Percentiles rank a stretch among this genome's conserved stretches.
These are phyloP conservation scores for Ahaetulla prasina DNA, from an alignment of 2,113 vertebrate species.

Conservation along the genomic window DNA sequence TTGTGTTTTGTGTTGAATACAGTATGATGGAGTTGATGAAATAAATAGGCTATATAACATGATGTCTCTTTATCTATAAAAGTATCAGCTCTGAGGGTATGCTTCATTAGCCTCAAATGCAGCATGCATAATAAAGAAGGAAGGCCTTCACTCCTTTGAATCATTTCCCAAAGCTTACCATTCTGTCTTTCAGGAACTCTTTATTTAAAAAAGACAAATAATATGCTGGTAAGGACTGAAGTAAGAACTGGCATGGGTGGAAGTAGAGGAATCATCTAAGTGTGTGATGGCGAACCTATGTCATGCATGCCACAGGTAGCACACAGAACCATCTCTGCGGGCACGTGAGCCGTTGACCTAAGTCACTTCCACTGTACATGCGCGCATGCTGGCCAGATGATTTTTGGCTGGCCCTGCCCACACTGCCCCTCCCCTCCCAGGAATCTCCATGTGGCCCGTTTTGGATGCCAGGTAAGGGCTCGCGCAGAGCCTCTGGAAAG, in stretches of 20 bases:
- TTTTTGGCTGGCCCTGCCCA: no score
- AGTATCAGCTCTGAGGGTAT: conserved; percentile 63
- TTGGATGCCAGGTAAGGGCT: no score
- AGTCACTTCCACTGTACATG: no score
- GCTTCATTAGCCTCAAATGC: conserved; percentile 73
- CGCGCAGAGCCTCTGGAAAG: no score
- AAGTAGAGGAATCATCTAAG: conserved; percentile 30
- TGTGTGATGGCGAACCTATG: no score
- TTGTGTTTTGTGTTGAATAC: conserved; percentile 48
- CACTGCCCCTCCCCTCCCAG: no score
- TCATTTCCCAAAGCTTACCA: conserved; percentile 61
- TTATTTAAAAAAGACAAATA: conserved; percentile 67
- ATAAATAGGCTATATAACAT: conserved; percentile 68
- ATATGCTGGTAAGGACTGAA: conserved; percentile 47
- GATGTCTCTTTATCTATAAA: conserved; percentile 69
- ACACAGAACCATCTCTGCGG: no score
- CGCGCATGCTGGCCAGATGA: no score
- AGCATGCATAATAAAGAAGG: conserved; percentile 66
- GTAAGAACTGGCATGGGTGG: conserved; percentile 12
- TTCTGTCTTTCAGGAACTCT: conserved; percentile 58
- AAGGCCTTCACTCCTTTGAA: conserved; percentile 56
- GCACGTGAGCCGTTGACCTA: no score
- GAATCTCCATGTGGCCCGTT: no score
- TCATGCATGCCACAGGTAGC: no score
- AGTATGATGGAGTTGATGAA: conserved; percentile 57